These are phyloP conservation scores for Platalea minor DNA, from an alignment of 2,797 vertebrate species.

Conservation along the genomic window DNA sequence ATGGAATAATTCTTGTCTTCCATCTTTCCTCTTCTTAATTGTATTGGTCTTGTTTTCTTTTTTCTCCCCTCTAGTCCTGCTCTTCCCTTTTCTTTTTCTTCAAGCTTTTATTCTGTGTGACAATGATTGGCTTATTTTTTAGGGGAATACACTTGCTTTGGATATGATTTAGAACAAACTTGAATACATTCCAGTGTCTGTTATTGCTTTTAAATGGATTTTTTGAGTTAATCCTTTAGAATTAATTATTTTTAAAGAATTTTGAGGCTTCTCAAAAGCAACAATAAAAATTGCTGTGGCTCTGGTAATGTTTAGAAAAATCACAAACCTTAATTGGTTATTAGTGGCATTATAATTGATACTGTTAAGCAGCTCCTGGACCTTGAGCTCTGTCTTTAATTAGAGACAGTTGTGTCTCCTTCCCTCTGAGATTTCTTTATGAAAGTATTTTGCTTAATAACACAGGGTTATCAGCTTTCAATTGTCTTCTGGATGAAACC, in stretches of 20 bases:
- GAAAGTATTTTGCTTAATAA: slow-evolving; percentile 17
- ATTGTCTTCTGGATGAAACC: not conserved
- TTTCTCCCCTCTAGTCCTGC: not conserved
- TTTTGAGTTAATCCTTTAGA: slow-evolving; percentile 28
- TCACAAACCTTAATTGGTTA: slow-evolving; percentile 9
- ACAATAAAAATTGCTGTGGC: not conserved
- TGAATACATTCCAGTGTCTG: not conserved
- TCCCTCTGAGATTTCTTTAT: slow-evolving; percentile 36
- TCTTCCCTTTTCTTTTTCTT: not conserved
- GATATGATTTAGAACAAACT: not conserved
- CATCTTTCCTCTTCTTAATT: not conserved
- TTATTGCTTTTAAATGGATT: not conserved
- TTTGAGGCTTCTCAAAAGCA: not conserved
- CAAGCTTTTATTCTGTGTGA: not conserved
- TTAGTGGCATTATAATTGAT: slow-evolving; percentile 41
- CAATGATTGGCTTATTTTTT: not conserved
- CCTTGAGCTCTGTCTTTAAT: slow-evolving; percentile 21
- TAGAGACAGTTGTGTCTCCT: not conserved
- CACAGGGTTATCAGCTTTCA: slow-evolving; percentile 23
- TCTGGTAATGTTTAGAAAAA: slow-evolving; percentile 23
- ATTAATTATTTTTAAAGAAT: slow-evolving; percentile 14
- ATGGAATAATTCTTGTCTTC: not conserved
- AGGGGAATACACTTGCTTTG: not conserved
- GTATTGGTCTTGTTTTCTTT: not conserved
- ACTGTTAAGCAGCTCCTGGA: slow-evolving; percentile 19